Evolutionary conservation across 2,888 invertebrate genomes (phyloP).

Genomic region (Eristalis intricaria): DNA sequence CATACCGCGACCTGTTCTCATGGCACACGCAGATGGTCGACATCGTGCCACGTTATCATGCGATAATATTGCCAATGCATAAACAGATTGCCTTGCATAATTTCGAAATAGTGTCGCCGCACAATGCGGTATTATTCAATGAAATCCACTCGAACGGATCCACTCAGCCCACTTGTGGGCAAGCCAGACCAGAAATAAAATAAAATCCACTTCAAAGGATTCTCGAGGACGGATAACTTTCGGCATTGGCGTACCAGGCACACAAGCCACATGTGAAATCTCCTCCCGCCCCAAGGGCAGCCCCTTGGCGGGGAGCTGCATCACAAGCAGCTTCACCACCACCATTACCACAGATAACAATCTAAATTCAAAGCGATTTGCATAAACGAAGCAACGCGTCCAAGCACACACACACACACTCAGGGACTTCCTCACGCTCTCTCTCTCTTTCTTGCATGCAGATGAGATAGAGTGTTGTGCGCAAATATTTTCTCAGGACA

Average conservation of each 20-base stretch:
- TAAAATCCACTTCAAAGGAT: conserved; percentile 63
- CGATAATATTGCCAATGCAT: conserved; percentile 57
- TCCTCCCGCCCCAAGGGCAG: not conserved
- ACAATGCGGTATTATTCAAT: conserved; percentile 67
- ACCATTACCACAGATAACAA: conserved; percentile 43
- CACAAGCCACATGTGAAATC: not conserved
- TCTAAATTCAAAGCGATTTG: conserved; percentile 71
- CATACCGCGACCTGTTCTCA: not conserved
- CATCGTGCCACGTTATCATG: conserved; percentile 50
- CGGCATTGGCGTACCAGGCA: not conserved
- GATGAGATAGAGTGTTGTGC: conserved; percentile 35
- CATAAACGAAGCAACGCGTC: conserved; percentile 63
- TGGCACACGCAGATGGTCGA: not conserved
- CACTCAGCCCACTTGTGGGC: conserved; percentile 59
- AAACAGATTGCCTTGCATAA: conserved; percentile 64
- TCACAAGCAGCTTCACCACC: conserved; percentile 3
- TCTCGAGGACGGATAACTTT: conserved; percentile 42
- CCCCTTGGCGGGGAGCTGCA: not conserved
- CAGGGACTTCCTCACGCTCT: not conserved
- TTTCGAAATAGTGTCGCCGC: conserved; percentile 52
- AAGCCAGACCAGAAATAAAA: conserved; percentile 45
- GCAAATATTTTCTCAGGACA: conserved; percentile 56
- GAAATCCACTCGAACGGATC: conserved; percentile 67
- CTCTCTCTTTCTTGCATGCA: not conserved
- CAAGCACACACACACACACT: conserved; percentile 11